Base-by-base conservation (phyloP, 2,797 vertebrate genomes). In the Ptychadena robeensis region DNA sequence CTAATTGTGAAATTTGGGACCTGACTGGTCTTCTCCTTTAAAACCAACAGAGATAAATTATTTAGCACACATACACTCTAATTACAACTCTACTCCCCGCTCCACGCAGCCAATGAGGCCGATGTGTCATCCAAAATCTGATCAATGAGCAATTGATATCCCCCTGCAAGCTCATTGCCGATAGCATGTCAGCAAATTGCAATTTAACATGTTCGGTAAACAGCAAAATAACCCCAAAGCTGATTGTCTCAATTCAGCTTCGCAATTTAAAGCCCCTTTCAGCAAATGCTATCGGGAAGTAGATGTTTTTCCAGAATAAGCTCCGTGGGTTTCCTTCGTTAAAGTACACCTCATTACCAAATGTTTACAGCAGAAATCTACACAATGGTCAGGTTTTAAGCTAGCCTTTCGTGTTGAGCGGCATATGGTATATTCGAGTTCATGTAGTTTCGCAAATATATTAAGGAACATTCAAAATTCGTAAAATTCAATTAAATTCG, bases 111-210 rank as follows among this genome's bases (percentile, higher is more conserved):
- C 69, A 70, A 78, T 72, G 40, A 61, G 38, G 38, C 57, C n/a
- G 67, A 48, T 25, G 64, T 71, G 25, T 78, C 75, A 28, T 65
- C 74, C 64, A 66, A 72, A 31, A 53, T 37, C 67, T 77, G 71
- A 83, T 83, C 81, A 78, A 78, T 83, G 81, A 38, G 32, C 67
- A 78, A 73, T 38, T 65, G 73, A 82, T 82, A 82, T 64, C 38
- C 64, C 67, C 67, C 67, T 78, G 40, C 11, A n/a, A 78, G 81
- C 53, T 30, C 18, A n/a, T 15, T 12, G 68, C 74, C 37, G 4
- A 18, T 71, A 65, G 73, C 65, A 28, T 30, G 34, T 70, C 65
- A 9, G 73, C 63, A 76, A 82, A 77, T 82, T 78, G 9, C 28
- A 32, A 32, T 83, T 72, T 78, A 44, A 22, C 57, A 44, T 73